Evolutionary conservation across 1,140 invertebrate species (phyloP).

Genomic region (Bombus waltoni): DNA sequence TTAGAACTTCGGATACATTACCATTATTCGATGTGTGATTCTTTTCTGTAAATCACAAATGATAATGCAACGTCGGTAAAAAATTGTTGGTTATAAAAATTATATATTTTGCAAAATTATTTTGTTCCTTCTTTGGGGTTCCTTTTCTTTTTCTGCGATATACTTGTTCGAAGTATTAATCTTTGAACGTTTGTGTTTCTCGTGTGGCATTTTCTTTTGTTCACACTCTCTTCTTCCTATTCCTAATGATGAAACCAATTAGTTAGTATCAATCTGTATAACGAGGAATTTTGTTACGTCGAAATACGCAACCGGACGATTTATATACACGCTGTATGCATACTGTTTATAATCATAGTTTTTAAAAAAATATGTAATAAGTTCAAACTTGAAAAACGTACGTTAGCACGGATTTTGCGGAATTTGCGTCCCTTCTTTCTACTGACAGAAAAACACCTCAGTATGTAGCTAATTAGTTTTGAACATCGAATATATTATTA

Average conservation of each 20-base stretch:
- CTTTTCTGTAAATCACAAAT: background rate
- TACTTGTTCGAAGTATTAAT: background rate
- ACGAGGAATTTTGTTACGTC: constrained; percentile 19
- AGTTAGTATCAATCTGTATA: constrained; percentile 5
- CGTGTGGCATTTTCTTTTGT: background rate
- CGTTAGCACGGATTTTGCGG: constrained; percentile 3
- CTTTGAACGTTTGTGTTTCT: background rate
- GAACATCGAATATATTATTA: background rate
- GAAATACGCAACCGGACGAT: constrained; percentile 19
- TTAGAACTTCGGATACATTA: background rate
- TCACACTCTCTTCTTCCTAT: background rate
- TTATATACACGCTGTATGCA: constrained; percentile 25
- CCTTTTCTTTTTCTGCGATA: background rate
- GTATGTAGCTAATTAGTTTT: too few species aligned
- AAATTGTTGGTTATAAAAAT: background rate
- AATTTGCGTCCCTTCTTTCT: constrained; percentile 27
- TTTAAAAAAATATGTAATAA: constrained; percentile 19
- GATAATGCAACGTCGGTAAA: background rate
- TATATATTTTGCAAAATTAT: constrained; percentile 12
- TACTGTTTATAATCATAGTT: constrained; percentile 26
- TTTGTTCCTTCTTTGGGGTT: background rate
- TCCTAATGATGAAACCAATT: background rate
- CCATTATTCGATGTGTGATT: background rate
- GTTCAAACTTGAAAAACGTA: constrained; percentile 32
- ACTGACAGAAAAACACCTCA: background rate